These are phyloP conservation scores for Peribatodes rhomboidaria DNA, from an alignment of 2,888 invertebrate species.

Conservation along the genomic window DNA sequence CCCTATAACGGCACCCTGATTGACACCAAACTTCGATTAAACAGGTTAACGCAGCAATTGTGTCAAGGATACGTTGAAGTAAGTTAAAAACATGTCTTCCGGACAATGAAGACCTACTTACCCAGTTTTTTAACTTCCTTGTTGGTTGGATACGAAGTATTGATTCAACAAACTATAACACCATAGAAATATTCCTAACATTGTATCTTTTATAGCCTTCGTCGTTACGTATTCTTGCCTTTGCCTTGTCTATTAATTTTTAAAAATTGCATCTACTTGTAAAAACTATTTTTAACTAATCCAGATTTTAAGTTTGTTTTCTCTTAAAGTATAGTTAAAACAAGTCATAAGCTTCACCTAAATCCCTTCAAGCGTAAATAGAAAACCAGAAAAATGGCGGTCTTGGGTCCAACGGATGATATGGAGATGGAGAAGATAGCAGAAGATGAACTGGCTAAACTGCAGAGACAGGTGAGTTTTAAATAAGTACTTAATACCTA, in stretches of 20 bases:
- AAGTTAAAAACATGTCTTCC: constrained; percentile 10
- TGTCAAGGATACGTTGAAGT: constrained; percentile 26
- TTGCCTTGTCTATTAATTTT: background rate
- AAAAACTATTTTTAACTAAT: background rate
- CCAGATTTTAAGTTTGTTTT: background rate
- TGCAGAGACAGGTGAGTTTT: constrained; percentile 90
- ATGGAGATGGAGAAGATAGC: constrained; percentile 92
- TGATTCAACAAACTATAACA: constrained; percentile 26
- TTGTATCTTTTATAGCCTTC: background rate
- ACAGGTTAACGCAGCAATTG: constrained; percentile 6
- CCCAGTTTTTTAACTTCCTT: constrained; percentile 17
- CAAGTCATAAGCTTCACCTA: background rate
- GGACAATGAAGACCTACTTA: constrained; percentile 28
- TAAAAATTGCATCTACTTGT: background rate
- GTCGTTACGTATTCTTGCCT: background rate
- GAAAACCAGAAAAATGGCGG: constrained; percentile 61
- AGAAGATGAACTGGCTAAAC: constrained; percentile 91
- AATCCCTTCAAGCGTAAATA: background rate
- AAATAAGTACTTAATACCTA: background rate
- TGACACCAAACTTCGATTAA: constrained; percentile 11
- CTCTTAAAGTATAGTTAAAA: background rate
- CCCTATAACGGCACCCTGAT: background rate
- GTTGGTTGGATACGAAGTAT: constrained; percentile 21
- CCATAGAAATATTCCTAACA: background rate
- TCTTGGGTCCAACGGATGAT: constrained; percentile 83